These are phyloP conservation scores for Ceriagrion tenellum DNA, from an alignment of 2,888 invertebrate species.

Conservation along the genomic window DNA sequence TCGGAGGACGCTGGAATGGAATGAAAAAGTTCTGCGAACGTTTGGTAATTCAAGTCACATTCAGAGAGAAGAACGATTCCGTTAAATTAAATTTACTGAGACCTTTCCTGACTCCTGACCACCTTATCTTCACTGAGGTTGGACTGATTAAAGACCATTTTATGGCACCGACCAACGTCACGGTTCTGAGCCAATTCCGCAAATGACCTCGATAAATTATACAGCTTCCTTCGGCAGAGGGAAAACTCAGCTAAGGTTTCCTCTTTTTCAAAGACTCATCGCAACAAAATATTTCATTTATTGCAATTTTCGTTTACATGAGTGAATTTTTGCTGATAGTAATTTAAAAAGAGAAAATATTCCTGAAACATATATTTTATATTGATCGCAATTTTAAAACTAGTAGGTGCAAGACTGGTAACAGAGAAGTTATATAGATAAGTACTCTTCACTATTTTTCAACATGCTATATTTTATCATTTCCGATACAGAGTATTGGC, in stretches of 20 bases:
- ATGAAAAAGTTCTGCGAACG: background rate
- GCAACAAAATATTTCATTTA: background rate
- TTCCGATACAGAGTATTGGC: no score
- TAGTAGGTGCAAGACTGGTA: no score
- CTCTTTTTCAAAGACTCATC: no score
- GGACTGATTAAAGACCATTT: constrained; percentile 13
- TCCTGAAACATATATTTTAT: no score
- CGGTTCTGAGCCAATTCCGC: background rate
- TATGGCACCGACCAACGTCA: background rate
- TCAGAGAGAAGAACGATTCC: constrained; percentile 4
- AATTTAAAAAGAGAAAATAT: no score
- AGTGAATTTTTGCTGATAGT: no score
- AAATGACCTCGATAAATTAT: background rate
- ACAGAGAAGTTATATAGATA: no score
- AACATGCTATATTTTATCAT: no score
- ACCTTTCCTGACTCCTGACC: background rate
- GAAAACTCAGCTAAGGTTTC: background rate
- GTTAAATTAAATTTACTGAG: background rate
- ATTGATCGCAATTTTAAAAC: no score
- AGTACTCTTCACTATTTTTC: no score
- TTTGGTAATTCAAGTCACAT: background rate
- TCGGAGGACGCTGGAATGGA: background rate
- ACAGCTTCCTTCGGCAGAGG: background rate
- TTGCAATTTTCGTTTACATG: no score
- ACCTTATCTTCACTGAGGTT: constrained; percentile 6